Evolutionary conservation across 2,797 vertebrate species (phyloP).

Genomic region (Eutrigla gurnardus): DNA sequence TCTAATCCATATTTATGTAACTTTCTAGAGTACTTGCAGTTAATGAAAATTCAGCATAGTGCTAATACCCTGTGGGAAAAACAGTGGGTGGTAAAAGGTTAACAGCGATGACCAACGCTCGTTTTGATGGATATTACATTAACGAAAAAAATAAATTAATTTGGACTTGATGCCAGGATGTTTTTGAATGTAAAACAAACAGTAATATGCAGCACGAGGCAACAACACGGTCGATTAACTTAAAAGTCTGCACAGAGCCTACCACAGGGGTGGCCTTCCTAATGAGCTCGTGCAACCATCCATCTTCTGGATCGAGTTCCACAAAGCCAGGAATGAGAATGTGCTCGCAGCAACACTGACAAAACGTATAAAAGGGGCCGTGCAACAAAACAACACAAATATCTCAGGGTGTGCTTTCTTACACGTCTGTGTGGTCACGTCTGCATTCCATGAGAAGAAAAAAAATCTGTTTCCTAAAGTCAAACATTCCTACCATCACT

Average conservation of each 20-base stretch:
- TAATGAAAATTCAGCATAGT: slow-evolving; percentile 5
- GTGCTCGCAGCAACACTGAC: slow-evolving; percentile 2
- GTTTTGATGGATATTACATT: slow-evolving; percentile 1
- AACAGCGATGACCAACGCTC: slow-evolving; percentile 4
- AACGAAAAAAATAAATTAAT: neutral
- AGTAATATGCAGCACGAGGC: slow-evolving; percentile 34
- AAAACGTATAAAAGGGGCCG: neutral
- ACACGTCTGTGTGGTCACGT: no score
- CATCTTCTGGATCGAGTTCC: slow-evolving; percentile 33
- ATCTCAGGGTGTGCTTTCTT: neutral
- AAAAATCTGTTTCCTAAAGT: neutral
- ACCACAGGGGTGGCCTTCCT: slow-evolving; percentile 36
- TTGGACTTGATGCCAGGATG: neutral
- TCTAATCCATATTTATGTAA: slow-evolving; percentile 1
- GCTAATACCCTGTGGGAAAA: slow-evolving; percentile 21
- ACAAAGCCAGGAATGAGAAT: slow-evolving; percentile 20
- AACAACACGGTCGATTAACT: slow-evolving; percentile 31
- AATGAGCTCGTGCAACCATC: slow-evolving; percentile 53
- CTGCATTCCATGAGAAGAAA: no score
- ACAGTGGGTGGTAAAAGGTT: slow-evolving; percentile 22
- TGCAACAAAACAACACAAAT: neutral
- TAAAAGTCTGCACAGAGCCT: slow-evolving; percentile 28
- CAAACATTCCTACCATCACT: neutral
- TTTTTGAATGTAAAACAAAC: slow-evolving; percentile 23
- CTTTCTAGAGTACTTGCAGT: slow-evolving; percentile 5